Conservation (phyloP, 2,113 vertebrate genomes). For the Cygnus buccinator region DNA sequence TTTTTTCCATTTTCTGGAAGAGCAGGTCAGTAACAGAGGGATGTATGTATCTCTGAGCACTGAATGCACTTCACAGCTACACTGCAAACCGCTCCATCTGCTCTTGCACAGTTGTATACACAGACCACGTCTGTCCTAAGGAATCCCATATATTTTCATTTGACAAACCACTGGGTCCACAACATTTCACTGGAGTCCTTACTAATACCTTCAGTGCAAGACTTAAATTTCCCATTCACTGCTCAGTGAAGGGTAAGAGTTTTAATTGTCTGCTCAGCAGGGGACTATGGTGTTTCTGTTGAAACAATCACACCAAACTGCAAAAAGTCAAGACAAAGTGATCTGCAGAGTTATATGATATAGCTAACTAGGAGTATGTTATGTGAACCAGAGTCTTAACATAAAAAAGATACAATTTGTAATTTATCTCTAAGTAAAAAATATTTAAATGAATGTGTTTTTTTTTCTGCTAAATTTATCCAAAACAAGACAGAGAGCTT, state of each 20-base stretch:
- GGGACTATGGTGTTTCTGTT: not conserved
- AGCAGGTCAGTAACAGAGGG: not conserved
- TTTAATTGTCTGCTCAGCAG: not conserved
- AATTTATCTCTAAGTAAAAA: not conserved
- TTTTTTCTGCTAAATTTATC: not conserved
- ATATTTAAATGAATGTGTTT: not conserved
- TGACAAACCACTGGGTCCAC: not conserved
- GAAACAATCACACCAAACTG: not conserved
- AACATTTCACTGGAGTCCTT: not conserved
- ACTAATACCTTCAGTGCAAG: not conserved
- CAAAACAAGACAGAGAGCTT: not conserved
- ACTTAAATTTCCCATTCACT: not conserved
- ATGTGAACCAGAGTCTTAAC: no score
- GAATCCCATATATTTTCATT: not conserved
- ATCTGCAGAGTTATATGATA: not conserved
- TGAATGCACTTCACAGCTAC: rapidly evolving
- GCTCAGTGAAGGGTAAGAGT: not conserved
- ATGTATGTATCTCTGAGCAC: not conserved
- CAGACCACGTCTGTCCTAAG: not conserved
- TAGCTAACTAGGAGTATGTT: not conserved
- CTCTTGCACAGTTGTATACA: not conserved
- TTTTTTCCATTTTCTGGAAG: not conserved
- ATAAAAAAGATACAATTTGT: not conserved
- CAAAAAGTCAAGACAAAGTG: not conserved
- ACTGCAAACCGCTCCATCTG: not conserved